A percentile compares a stretch with the other conserved stretches of the same genome.
Conservation (phyloP, 2,888 invertebrate genomes). For the Eupeodes latifasciatus region DNA sequence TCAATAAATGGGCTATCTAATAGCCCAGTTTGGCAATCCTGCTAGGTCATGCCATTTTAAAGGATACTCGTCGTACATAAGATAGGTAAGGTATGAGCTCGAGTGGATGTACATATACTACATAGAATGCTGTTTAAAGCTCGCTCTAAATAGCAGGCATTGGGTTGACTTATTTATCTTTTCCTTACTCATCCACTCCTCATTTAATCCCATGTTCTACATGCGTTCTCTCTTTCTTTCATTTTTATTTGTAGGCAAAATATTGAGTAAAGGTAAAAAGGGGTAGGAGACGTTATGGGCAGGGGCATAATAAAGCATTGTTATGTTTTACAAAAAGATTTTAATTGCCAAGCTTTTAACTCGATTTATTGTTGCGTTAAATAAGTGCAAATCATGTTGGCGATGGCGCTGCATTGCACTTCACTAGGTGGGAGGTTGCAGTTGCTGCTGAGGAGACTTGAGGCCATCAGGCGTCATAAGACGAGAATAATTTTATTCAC, state of each 20-base stretch:
- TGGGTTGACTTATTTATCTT: constrained; percentile 32
- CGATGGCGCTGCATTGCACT: background rate
- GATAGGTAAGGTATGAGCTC: background rate
- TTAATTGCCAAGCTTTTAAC: constrained; percentile 70
- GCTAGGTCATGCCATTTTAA: no score
- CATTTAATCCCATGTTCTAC: constrained; percentile 23
- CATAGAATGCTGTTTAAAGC: constrained; percentile 12
- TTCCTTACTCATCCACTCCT: constrained; percentile 37
- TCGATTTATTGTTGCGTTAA: constrained; percentile 73
- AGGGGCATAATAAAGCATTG: constrained; percentile 53
- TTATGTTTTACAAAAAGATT: constrained; percentile 67
- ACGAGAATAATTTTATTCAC: background rate
- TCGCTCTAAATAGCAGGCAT: constrained; percentile 43
- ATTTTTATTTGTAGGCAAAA: background rate
- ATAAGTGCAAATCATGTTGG: constrained; percentile 63
- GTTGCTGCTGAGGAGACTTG: background rate
- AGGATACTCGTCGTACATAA: background rate
- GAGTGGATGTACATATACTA: background rate
- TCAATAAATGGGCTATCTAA: no score
- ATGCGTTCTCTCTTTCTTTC: background rate
- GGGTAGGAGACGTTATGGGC: background rate
- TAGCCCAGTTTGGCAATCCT: no score
- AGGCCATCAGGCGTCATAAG: background rate
- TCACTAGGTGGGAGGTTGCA: background rate
- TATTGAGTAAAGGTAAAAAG: no score